Percentiles rank a stretch among this genome's conserved stretches.
Evolutionary conservation across 2,797 vertebrate genomes (phyloP).

Genomic region (Buceros bicornis): DNA sequence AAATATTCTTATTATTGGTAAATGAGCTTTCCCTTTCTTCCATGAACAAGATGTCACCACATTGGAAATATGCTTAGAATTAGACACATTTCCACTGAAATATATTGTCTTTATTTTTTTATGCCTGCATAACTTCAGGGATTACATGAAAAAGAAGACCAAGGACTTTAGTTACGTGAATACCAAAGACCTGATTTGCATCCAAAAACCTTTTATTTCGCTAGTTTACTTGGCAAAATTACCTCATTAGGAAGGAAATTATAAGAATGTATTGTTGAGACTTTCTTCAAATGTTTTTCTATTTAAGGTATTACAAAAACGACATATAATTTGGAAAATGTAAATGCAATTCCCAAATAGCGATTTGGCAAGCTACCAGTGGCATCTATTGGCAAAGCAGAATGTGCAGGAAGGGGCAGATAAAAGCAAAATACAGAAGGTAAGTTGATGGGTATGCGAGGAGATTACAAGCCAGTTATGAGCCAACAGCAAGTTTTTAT

Average conservation of each 20-base stretch:
- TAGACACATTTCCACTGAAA: background rate
- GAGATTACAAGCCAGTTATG: background rate
- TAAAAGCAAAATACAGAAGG: constrained; percentile 2
- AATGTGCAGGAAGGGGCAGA: constrained; percentile 15
- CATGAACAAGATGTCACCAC: background rate
- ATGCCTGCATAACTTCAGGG: background rate
- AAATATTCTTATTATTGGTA: background rate
- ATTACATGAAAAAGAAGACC: background rate
- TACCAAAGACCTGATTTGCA: background rate
- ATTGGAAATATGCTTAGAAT: background rate
- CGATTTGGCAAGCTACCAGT: background rate
- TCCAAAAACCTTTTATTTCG: background rate
- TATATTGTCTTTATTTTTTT: background rate
- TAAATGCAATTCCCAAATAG: background rate
- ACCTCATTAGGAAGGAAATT: background rate
- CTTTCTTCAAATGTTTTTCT: background rate
- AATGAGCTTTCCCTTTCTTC: background rate
- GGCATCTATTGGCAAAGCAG: background rate
- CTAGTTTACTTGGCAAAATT: background rate
- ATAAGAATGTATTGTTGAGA: background rate
- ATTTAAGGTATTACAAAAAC: background rate
- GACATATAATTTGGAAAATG: background rate
- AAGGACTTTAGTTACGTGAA: background rate
- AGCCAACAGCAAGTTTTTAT: background rate
- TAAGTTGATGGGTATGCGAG: background rate